Evolutionary conservation across 2,888 invertebrate genomes (phyloP), one percentile per base, ranked within the genome.

Genomic region (Dasysyrphus albostriatus): DNA sequence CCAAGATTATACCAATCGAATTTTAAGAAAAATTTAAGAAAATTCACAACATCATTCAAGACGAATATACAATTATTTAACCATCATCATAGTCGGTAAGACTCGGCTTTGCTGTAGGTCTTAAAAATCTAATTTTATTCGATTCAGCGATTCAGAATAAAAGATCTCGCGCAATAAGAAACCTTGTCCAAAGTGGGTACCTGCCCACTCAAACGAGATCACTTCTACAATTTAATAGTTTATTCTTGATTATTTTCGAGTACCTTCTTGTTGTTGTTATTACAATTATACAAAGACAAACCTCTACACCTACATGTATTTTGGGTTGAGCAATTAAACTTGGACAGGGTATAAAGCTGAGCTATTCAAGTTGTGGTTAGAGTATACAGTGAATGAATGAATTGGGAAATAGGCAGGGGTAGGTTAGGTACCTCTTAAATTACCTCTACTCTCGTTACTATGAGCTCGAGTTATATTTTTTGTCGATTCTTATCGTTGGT

Each of bases 181-280:
- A 70, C 80, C 80, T 76, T 67, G 59, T 75, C 67, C 59, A 19
- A 80, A 76, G 80, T 67, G 54, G 54, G 39, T 69, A 49, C 19
- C 47, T 67, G 24, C 70, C 70, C 63, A 83, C 79, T 83, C 83
- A 79, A 84, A 80, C 76, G 37, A 80, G 76, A 80, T 84, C 84
- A 72, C 63, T 72, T 54, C 69, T 19, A 16, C 32, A 49, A 54
- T 24, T 44, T 67, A 58, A 59, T 65, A 80, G 72, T 80, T 79
- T 75, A 29, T 24, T 24, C 59, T 83, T 78, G 74, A 74, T 78
- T 74, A 70, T 79, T 69, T 58, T 47, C 12, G 63, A 65, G 70
- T 75, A 77, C 54, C 59, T 42, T 39, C 56, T 51, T 34, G 51
- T 44, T n/a, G 37, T 63, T 39, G 19, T 49, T 67, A 67, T 19